These are phyloP conservation scores for Altica lythri DNA, from an alignment of 2,888 invertebrate genomes.

Conservation along the genomic window DNA sequence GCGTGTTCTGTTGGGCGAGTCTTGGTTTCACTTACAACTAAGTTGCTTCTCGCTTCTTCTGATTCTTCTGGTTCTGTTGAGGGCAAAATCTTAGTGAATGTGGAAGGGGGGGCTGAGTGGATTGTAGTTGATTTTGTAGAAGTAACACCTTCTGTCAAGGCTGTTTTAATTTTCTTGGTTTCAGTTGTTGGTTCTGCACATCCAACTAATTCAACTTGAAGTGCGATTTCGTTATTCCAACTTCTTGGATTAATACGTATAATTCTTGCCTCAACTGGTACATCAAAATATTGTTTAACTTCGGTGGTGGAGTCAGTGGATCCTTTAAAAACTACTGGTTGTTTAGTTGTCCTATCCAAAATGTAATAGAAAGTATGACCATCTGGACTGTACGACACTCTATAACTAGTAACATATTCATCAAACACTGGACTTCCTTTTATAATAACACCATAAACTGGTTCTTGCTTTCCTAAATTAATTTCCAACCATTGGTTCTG, in stretches of 20 bases:
- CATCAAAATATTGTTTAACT: constrained; percentile 67
- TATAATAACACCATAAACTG: constrained; percentile 74
- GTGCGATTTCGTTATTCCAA: constrained; percentile 70
- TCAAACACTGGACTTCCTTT: constrained; percentile 72
- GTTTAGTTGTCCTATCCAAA: constrained; percentile 51
- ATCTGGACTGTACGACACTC: constrained; percentile 68
- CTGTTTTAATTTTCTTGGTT: too few relatives aligned
- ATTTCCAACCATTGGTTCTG: constrained; percentile 70
- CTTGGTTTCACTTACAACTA: too few relatives aligned
- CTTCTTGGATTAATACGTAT: constrained; percentile 74
- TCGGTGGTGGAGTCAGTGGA: constrained; percentile 66
- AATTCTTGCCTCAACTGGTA: constrained; percentile 76
- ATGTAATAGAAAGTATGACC: constrained; percentile 63
- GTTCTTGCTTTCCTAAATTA: constrained; percentile 64
- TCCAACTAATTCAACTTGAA: constrained; percentile 76
- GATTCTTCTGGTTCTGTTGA: constrained; percentile 3
- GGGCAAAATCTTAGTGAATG: background rate
- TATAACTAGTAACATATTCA: constrained; percentile 79
- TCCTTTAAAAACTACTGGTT: constrained; percentile 72
- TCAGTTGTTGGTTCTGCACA: constrained; percentile 58
- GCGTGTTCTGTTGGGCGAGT: too few relatives aligned
- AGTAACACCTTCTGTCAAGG: too few relatives aligned
- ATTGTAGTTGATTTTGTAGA: too few relatives aligned
- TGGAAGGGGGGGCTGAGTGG: too few relatives aligned
- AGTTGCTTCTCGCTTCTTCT: background rate